Conservation (phyloP, 2,113 vertebrate species). For the Dicaeum eximium region DNA sequence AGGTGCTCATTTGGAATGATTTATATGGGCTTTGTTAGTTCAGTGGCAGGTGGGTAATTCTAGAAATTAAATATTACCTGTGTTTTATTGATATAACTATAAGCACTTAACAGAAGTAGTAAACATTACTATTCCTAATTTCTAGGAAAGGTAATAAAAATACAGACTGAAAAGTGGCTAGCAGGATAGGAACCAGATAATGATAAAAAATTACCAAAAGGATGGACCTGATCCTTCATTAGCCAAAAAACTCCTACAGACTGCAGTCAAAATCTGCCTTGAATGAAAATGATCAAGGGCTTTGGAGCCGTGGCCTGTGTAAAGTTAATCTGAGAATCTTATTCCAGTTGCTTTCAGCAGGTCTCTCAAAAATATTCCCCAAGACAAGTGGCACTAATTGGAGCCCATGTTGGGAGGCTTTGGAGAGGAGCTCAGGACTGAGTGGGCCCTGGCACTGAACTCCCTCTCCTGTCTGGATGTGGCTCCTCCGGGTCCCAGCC, state of each 20-base stretch:
- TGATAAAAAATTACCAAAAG: background rate
- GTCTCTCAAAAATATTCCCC: conserved; percentile 10
- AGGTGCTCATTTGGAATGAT: conserved; percentile 34
- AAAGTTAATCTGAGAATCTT: conserved; percentile 23
- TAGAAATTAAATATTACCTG: conserved; percentile 20
- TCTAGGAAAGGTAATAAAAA: conserved; percentile 13
- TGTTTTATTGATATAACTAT: background rate
- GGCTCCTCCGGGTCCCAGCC: background rate
- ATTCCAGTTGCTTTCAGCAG: conserved; percentile 5
- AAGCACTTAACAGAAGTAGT: conserved; percentile 12
- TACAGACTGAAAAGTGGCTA: background rate
- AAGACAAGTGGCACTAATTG: conserved; percentile 21
- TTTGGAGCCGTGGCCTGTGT: background rate
- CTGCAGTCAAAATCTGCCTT: background rate
- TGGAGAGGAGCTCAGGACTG: background rate
- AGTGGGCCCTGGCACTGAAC: background rate
- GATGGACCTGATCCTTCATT: background rate
- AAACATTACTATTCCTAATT: background rate
- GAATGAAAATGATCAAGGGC: background rate
- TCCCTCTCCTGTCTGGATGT: background rate
- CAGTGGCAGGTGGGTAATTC: conserved; percentile 5
- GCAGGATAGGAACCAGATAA: background rate
- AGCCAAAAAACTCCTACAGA: background rate
- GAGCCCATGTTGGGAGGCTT: background rate
- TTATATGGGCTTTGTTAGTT: conserved; percentile 18